Evolutionary conservation across 2,113 vertebrate genomes (phyloP).

Genomic region (Laticauda laticaudata): DNA sequence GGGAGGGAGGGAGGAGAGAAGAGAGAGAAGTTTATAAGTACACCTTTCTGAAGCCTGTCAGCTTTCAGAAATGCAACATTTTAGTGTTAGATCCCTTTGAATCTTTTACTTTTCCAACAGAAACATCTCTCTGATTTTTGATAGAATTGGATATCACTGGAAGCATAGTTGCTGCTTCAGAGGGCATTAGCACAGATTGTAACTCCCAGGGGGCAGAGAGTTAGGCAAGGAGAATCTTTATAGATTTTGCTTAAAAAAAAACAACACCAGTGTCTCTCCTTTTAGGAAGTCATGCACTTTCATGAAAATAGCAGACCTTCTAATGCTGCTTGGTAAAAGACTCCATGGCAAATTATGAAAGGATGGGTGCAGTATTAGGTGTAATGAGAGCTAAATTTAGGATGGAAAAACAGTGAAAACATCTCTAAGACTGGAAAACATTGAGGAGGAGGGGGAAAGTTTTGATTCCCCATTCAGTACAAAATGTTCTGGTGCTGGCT

Average conservation of each 20-base stretch:
- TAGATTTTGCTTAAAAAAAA: background rate
- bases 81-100: background rate
- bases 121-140: background rate
- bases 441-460: background rate
- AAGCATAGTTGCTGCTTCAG: background rate
- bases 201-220: background rate
- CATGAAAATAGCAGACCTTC: background rate
- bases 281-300: background rate
- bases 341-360: background rate
- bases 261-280: background rate
- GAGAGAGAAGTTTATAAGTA: background rate
- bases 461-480: background rate
- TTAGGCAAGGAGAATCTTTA: background rate
- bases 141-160: background rate
- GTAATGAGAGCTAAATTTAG: background rate
- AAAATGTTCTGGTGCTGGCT: background rate
- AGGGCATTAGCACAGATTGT: background rate
- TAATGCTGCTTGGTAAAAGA: background rate
- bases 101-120: background rate
- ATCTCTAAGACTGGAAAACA: background rate
- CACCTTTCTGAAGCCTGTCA: background rate
- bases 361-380: background rate
- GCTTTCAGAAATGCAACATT: background rate
- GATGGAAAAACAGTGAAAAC: background rate
- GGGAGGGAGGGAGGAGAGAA: background rate